A percentile compares a stretch with the other conserved stretches of the same genome.
Evolutionary conservation across 2,888 invertebrate genomes (phyloP).

Genomic region (Onchidella celtica): DNA sequence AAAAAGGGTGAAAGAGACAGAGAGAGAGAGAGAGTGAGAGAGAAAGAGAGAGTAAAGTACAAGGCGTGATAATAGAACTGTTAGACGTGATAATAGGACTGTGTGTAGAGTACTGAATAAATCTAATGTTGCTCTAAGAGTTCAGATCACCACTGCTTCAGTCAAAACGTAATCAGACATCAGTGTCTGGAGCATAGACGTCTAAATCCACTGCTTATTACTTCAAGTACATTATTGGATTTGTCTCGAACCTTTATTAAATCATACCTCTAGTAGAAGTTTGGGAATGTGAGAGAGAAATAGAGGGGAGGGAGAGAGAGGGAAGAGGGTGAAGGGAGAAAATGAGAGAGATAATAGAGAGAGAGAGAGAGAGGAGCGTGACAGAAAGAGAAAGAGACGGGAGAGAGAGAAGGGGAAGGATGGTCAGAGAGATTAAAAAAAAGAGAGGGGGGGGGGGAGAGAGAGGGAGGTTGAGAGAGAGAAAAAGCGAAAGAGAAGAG

Average conservation of each 20-base stretch:
- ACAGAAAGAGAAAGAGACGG: neutral
- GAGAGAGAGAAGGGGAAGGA: slow-evolving; percentile 19
- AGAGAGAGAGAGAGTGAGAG: neutral
- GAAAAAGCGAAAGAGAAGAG: neutral
- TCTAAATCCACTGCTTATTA: too few species aligned
- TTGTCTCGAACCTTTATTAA: too few species aligned
- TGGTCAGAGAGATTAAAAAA: neutral
- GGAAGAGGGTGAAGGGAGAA: neutral
- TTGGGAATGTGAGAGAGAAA: neutral
- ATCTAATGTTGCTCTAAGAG: too few species aligned
- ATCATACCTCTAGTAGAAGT: too few species aligned
- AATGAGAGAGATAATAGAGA: neutral
- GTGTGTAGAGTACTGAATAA: too few species aligned
- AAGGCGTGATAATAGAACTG: neutral
- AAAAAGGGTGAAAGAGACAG: neutral
- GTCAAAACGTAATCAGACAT: too few species aligned
- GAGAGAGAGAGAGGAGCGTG: neutral
- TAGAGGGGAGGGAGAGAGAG: neutral
- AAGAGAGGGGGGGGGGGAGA: neutral
- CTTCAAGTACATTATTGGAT: too few species aligned
- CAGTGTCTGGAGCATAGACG: too few species aligned
- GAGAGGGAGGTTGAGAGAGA: neutral
- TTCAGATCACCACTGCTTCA: too few species aligned
- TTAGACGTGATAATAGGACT: neutral
- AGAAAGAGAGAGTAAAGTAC: neutral